Conservation (phyloP, 37 sponge, comb jelly and placozoan species). For the Sycon ciliatum region DNA sequence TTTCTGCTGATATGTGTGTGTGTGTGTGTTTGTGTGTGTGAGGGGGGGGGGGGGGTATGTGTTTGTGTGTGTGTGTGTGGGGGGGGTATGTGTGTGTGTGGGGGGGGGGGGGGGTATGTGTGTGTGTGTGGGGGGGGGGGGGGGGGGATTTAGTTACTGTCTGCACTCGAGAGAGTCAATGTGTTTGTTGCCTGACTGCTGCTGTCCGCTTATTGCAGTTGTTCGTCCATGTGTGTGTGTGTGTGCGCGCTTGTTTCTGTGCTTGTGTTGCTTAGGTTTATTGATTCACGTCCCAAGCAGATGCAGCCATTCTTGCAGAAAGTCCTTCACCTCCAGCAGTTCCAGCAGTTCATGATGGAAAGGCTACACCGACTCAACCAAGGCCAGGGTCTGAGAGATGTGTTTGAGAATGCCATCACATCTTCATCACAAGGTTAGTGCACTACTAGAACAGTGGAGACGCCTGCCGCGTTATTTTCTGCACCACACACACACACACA, state of each 20-base stretch:
- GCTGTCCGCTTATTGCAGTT: no score
- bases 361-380: slow-evolving; percentile 42
- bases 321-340: slow-evolving; percentile 79
- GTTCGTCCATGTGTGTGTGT: neutral
- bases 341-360: slow-evolving; percentile 67
- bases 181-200: neutral
- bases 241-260: neutral
- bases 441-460: no score
- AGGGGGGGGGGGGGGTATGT: no score
- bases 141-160: neutral
- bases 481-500: no score
- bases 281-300: slow-evolving; percentile 43
- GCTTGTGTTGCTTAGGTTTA: slow-evolving; percentile 34
- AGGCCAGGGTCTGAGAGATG: slow-evolving; percentile 31
- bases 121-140: no score
- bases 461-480: no score
- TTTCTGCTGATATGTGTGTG: neutral
- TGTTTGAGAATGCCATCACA: slow-evolving; percentile 70
- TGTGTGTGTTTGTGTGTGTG: slow-evolving; percentile 11
- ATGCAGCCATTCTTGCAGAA: slow-evolving; percentile 43
- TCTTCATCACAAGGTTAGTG: no score
- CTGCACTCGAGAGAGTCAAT: neutral
- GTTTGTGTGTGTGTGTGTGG: no score
- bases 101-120: no score
- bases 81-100: no score